These are phyloP conservation scores for Drosophila littoralis DNA, from an alignment of 1,140 invertebrate genomes.

Conservation along the genomic window DNA sequence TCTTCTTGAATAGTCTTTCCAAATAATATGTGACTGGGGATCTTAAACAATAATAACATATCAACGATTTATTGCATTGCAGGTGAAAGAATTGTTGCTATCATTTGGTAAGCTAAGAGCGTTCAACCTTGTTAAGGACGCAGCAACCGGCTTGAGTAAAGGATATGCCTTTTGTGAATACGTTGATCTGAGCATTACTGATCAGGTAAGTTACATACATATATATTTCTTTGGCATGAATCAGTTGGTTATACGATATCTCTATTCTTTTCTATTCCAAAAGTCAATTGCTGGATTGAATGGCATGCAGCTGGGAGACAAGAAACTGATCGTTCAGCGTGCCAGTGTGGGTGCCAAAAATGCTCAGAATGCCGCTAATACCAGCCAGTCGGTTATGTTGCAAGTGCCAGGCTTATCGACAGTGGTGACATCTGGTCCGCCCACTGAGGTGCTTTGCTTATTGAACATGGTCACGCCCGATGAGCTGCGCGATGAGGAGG, in stretches of 20 bases:
- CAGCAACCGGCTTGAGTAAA: conserved; percentile 98
- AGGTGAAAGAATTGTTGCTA: conserved; percentile 98
- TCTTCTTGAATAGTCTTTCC: no score
- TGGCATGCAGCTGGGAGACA: conserved; percentile 99
- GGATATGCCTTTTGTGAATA: conserved; percentile 99
- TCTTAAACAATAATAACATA: no score
- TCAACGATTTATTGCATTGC: conserved; percentile 60
- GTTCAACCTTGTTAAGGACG: conserved; percentile 99
- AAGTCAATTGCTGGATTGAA: conserved; percentile 99
- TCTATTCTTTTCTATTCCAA: conserved; percentile 15
- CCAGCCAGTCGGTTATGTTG: conserved; percentile 88
- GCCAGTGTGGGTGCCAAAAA: conserved; percentile 98
- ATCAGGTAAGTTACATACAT: conserved; percentile 94
- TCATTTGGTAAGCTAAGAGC: conserved; percentile 98
- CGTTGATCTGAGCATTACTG: conserved; percentile 97
- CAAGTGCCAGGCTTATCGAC: conserved; percentile 97
- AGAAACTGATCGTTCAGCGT: conserved; percentile 98
- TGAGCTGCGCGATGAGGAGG: conserved; percentile 98
- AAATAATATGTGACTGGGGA: no score
- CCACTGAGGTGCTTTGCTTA: conserved; percentile 98
- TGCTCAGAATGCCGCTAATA: conserved; percentile 89
- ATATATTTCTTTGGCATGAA: neutral
- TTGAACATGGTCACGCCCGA: conserved; percentile 99
- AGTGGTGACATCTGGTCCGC: conserved; percentile 94
- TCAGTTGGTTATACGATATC: neutral